Conservation (phyloP, 2,113 vertebrate species). For the Acrocephalus kingi region DNA sequence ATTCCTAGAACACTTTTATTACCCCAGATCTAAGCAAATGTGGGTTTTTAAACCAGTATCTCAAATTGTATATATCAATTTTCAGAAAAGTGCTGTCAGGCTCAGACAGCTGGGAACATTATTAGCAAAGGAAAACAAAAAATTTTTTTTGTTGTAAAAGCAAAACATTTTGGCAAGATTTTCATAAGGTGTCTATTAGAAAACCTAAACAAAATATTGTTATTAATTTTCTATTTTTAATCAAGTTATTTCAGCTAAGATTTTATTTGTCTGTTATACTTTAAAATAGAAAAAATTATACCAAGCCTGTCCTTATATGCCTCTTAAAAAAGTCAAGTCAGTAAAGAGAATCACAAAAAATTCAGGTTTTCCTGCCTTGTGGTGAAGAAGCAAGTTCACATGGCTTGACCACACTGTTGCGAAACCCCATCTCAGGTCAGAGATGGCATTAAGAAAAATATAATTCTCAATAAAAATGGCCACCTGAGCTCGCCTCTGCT, state of each 20-base stretch:
- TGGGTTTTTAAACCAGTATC: background rate
- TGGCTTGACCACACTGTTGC: background rate
- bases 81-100: background rate
- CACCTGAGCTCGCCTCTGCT: background rate
- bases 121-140: background rate
- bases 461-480: background rate
- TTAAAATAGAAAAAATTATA: background rate
- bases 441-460: background rate
- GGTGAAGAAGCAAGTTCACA: background rate
- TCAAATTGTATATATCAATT: background rate
- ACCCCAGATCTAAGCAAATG: background rate
- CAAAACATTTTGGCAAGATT: background rate
- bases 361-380: background rate
- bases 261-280: background rate
- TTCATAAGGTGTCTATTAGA: background rate
- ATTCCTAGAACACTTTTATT: background rate
- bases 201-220: background rate
- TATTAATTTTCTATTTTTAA: background rate
- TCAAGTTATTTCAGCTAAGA: background rate
- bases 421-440: background rate
- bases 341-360: background rate
- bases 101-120: background rate
- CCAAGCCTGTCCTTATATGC: accelerated
- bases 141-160: too few species aligned
- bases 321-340: background rate